phyloP scores from a whole-genome alignment of 2,797 vertebrate species.

The Enteromius trimaculatus region DNA sequence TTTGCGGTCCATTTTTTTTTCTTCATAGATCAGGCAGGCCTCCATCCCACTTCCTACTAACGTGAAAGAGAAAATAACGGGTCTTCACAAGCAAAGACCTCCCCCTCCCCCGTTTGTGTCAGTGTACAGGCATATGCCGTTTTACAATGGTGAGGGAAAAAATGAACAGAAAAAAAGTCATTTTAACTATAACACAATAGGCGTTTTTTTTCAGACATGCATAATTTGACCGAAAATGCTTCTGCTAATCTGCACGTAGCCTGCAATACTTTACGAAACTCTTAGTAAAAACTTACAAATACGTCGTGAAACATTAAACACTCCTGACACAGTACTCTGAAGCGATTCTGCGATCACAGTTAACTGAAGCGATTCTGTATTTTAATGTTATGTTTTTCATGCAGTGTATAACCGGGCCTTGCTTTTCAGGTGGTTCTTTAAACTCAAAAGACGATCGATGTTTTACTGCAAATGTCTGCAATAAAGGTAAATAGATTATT shows the following conservation, averaged over 20 bases:
- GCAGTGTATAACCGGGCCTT: not conserved
- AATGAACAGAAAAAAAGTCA: conserved; percentile 40
- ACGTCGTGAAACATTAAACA: not conserved
- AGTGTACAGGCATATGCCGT: conserved; percentile 43
- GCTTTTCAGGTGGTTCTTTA: conserved; percentile 14
- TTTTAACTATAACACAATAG: not conserved
- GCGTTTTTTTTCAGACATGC: not conserved
- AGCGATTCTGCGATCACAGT: too few relatives aligned
- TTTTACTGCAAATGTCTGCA: not conserved
- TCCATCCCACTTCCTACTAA: conserved; percentile 39
- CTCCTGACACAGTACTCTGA: not conserved
- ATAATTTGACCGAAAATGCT: not conserved
- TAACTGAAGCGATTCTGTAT: not conserved
- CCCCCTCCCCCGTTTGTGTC: conserved; percentile 46
- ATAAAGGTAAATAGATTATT: conserved; percentile 35
- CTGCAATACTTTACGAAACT: not conserved
- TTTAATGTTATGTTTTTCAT: not conserved
- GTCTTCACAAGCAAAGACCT: conserved; percentile 31
- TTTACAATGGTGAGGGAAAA: conserved; percentile 39
- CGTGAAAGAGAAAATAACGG: conserved; percentile 47
- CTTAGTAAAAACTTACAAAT: not conserved
- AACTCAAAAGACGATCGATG: conserved; percentile 9
- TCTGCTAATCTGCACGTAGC: not conserved
- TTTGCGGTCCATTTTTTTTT: conserved; percentile 15
- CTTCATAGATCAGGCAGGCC: conserved; percentile 26